Percentiles rank a stretch among this genome's conserved stretches.
Conservation (phyloP, 2,113 vertebrate species). For the Bombycilla garrulus region DNA sequence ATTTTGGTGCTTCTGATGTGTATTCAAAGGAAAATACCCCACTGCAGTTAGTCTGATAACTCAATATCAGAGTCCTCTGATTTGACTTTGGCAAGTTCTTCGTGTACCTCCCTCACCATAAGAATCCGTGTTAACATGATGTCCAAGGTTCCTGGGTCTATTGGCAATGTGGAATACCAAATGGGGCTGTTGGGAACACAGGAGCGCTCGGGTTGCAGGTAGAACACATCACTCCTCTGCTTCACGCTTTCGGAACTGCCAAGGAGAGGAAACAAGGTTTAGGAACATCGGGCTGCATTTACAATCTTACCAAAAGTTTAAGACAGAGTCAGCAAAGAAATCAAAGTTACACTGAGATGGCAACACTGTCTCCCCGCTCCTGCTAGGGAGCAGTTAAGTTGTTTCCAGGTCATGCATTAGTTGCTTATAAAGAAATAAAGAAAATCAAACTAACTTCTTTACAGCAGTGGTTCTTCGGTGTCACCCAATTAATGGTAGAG, state of each 20-base stretch:
- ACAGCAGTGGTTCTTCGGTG: neutral
- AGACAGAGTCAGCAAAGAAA: neutral
- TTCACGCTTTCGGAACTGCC: constrained; percentile 92
- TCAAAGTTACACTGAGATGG: neutral
- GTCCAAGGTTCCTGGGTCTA: constrained; percentile 89
- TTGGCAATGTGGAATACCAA: constrained; percentile 91
- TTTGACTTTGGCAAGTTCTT: constrained; percentile 83
- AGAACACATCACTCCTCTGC: constrained; percentile 92
- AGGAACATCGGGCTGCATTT: neutral
- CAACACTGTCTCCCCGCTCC: neutral
- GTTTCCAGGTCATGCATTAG: neutral
- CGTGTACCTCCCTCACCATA: constrained; percentile 89
- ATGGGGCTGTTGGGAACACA: constrained; percentile 96
- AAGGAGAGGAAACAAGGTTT: neutral
- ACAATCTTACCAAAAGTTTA: neutral
- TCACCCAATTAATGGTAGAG: neutral
- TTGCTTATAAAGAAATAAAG: neutral
- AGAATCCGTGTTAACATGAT: constrained; percentile 94
- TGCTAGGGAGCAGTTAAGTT: neutral
- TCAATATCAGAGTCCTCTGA: constrained; percentile 82
- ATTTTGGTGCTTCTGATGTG: constrained; percentile 77
- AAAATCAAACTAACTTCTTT: neutral
- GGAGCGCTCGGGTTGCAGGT: constrained; percentile 93
- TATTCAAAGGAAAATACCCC: constrained; percentile 68
- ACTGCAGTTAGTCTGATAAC: constrained; percentile 77